Percentiles rank a stretch among this genome's conserved stretches.
Evolutionary conservation across 92 coral and sea anemone species (phyloP).

Genomic region (Nematostella vectensis): DNA sequence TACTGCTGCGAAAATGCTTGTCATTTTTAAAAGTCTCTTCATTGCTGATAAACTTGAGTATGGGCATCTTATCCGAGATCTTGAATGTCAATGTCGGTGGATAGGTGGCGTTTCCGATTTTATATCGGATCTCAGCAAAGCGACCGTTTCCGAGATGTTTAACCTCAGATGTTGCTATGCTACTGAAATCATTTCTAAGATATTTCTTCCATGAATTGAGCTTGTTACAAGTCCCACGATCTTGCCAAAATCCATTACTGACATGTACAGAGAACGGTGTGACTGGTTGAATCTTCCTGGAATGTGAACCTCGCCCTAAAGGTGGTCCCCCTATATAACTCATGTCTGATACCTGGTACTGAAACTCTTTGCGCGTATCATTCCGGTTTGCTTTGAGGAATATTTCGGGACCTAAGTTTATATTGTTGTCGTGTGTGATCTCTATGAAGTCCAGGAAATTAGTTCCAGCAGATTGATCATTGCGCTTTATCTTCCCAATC

Average conservation of each 20-base stretch:
- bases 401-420: conserved; percentile 10
- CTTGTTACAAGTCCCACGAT: conserved; percentile 33
- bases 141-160: conserved; percentile 13
- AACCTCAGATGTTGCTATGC: conserved; percentile 21
- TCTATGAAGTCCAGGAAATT: conserved; percentile 39
- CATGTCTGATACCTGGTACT: conserved; percentile 29
- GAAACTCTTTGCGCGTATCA: conserved; percentile 9
- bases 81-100: conserved; percentile 31
- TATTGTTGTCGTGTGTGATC: conserved; percentile 25
- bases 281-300: conserved; percentile 31
- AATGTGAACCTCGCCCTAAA: conserved; percentile 3
- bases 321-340: conserved; percentile 8
- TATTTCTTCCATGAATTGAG: conserved; percentile 35
- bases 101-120: conserved; percentile 14
- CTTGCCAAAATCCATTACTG: conserved; percentile 40
- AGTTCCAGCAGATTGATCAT: conserved; percentile 16
- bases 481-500: neutral
- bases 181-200: conserved; percentile 27
- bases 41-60: conserved; percentile 27
- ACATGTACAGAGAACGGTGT: conserved; percentile 39
- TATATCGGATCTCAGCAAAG: conserved; percentile 27
- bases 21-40: conserved; percentile 45
- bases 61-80: conserved; percentile 33
- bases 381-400: conserved; percentile 41
- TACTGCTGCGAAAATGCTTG: conserved; percentile 38